phyloP scores from a whole-genome alignment of 2,113 vertebrate species.

The Tachuris rubrigastra region DNA sequence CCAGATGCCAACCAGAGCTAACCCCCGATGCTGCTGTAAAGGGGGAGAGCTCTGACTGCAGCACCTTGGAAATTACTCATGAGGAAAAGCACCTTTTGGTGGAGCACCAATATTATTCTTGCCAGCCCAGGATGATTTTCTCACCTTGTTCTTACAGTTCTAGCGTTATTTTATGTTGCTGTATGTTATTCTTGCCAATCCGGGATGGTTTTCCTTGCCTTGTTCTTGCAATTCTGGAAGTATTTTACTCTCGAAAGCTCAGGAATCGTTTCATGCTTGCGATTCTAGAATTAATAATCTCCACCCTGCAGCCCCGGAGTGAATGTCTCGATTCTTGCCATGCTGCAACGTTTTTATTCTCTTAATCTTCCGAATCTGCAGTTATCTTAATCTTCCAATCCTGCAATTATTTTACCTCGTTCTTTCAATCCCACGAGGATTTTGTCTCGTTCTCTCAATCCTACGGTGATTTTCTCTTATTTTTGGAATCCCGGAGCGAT shows the following conservation, averaged over 20 bases:
- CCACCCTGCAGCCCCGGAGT: background rate
- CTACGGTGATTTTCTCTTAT: too few relatives aligned
- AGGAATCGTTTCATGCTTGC: rapidly evolving
- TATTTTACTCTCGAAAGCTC: background rate
- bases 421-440: background rate
- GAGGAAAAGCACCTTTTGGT: background rate
- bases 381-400: background rate
- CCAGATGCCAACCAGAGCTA: background rate
- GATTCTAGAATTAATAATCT: background rate
- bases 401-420: background rate
- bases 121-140: background rate
- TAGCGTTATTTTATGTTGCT: background rate
- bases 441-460: background rate
- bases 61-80: background rate
- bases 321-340: background rate
- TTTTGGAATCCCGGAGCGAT: background rate
- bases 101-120: background rate
- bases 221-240: background rate
- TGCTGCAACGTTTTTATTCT: background rate
- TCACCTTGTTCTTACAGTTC: background rate
- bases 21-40: background rate
- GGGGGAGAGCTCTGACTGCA: background rate
- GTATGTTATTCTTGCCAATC: background rate
- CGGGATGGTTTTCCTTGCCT: background rate
- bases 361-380: background rate